These are phyloP conservation scores for Vombatus ursinus DNA, from an alignment of 2,113 vertebrate species.

Conservation along the genomic window DNA sequence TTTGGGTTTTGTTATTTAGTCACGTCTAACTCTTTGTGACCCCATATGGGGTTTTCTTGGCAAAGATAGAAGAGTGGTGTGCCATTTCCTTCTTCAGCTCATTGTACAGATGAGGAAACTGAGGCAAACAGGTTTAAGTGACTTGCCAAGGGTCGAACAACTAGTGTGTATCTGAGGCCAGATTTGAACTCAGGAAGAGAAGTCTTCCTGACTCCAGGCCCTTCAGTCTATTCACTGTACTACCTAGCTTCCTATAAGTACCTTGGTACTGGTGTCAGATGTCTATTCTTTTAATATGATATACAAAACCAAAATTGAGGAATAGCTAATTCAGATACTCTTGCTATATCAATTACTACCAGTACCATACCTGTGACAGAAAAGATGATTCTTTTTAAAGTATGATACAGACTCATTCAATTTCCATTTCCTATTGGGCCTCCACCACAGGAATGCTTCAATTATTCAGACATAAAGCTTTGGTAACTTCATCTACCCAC, in stretches of 20 bases:
- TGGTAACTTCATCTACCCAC: background rate
- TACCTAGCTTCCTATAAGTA: background rate
- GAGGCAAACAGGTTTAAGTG: background rate
- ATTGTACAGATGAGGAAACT: background rate
- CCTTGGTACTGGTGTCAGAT: background rate
- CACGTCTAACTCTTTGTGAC: background rate
- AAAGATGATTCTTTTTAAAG: background rate
- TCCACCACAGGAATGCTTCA: background rate
- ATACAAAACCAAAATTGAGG: background rate
- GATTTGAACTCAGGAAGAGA: background rate
- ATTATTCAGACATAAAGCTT: background rate
- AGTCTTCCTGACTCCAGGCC: background rate
- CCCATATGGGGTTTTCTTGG: background rate
- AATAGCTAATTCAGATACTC: background rate
- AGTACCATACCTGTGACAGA: background rate
- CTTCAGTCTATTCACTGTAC: background rate
- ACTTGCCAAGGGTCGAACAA: background rate
- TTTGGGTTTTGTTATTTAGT: background rate
- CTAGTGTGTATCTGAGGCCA: background rate
- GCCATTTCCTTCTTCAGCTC: background rate
- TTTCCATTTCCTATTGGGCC: background rate
- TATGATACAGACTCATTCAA: background rate
- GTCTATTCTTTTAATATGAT: background rate
- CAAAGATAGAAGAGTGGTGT: background rate
- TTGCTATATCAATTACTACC: background rate